Evolutionary conservation across 2,797 vertebrate species (phyloP), one percentile per base, ranked within the genome.

Genomic region (Phaenicophaeus curvirostris): DNA sequence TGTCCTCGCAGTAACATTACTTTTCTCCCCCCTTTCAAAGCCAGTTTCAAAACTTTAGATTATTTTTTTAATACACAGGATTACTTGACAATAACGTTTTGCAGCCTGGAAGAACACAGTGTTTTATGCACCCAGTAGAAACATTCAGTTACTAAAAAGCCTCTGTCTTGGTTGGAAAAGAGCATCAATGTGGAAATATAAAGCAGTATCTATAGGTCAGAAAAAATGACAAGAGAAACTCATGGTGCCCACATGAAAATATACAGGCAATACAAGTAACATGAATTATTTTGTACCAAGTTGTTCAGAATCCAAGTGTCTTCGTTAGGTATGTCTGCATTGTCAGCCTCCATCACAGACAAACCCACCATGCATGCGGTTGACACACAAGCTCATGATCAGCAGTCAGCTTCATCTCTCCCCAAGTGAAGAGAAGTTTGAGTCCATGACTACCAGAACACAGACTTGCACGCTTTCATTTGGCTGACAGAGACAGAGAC

Each of bases 391-490:
- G 37, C 18, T 78, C 31, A 37, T 4, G 20, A 15, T 51, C 44
- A 54, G 59, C 61, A 78, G 35, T n/a, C 28, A 91, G 39, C 4
- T 65, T 51, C 46, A 15, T 42, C 35, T n/a, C 27, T 54, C 20
- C 18, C 42, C 7, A 6, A 2, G 61, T 15, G 41, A 11, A 16
- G 10, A 59, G 6, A 87, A 41, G 14, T 9, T 67, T 12, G 28
- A 66, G 17, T 17, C 55, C n/a, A 9, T 5, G 14, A 30, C 30
- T n/a, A 68, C 7, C 15, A 61, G 42, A 90, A 91, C 2, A 25
- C 1, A 7, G 6, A 31, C 7, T 6, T 7, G 13, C 1, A 2
- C 5, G 20, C 20, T 46, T 44, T 27, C 39, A 35, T 33, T 57
- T 33, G 54, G n/a, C 62, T 68, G 23, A n/a, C 20, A 84, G 31